Evolutionary conservation across 2,797 vertebrate genomes (phyloP).

Genomic region (Danio choprae): DNA sequence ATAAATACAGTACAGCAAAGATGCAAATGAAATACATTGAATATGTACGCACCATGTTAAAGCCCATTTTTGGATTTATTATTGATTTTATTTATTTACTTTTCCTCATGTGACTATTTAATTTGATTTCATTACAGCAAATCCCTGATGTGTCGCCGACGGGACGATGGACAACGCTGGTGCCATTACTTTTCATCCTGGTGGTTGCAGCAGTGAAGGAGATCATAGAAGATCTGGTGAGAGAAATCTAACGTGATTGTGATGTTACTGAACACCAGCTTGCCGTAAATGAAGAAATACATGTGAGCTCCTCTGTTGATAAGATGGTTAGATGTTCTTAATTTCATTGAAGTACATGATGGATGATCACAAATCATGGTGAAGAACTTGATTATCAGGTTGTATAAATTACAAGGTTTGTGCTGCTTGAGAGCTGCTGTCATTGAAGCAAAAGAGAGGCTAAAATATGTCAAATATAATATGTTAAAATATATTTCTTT

Average conservation of each 20-base stretch:
- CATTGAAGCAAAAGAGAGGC: too few relatives aligned
- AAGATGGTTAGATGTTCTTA: too few relatives aligned
- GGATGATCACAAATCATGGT: background rate
- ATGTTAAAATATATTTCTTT: too few relatives aligned
- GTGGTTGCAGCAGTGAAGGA: conserved; percentile 98
- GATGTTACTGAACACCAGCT: background rate
- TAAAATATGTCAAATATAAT: too few relatives aligned
- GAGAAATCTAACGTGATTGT: conserved; percentile 1
- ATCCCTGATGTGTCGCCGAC: conserved; percentile 98
- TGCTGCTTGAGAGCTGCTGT: too few relatives aligned
- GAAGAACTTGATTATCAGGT: background rate
- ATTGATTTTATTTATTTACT: too few relatives aligned
- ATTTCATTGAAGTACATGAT: background rate
- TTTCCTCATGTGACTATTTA: background rate
- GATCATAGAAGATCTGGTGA: conserved; percentile 98
- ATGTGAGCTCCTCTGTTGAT: background rate
- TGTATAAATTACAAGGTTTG: too few relatives aligned
- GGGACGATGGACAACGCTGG: conserved; percentile 96
- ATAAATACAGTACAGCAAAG: too few relatives aligned
- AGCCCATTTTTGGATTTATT: too few relatives aligned
- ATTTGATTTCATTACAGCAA: conserved; percentile 81
- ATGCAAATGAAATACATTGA: too few relatives aligned
- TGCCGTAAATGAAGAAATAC: background rate
- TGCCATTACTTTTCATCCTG: conserved; percentile 96
- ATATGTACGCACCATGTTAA: too few relatives aligned